Percentiles rank a stretch among this genome's conserved stretches.
Evolutionary conservation across 2,888 invertebrate species (phyloP).

Genomic region (Penaeus monodon): DNA sequence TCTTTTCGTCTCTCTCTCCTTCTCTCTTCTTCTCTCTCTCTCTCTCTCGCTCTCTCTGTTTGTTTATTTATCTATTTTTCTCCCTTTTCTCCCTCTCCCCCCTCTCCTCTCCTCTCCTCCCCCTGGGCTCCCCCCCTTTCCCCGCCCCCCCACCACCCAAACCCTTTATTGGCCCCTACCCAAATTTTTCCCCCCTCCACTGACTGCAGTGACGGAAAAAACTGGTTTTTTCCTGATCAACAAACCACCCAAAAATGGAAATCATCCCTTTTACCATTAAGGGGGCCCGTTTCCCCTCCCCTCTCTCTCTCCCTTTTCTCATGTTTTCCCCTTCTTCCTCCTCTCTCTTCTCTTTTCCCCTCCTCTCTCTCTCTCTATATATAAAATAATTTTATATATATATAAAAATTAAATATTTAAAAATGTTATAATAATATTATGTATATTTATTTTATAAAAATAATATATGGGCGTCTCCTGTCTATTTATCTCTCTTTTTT

Average conservation of each 20-base stretch:
- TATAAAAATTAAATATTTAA: no score
- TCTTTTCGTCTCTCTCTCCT: background rate
- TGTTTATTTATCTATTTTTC: background rate
- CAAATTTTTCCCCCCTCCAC: background rate
- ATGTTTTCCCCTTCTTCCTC: background rate
- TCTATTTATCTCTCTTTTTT: no score
- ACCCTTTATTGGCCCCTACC: no score
- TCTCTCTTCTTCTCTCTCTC: background rate
- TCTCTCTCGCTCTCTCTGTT: background rate
- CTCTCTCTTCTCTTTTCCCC: constrained; percentile 8
- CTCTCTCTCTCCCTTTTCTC: constrained; percentile 15
- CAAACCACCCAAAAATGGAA: background rate
- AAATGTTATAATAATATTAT: no score
- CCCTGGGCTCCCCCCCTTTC: background rate
- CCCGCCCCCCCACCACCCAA: background rate
- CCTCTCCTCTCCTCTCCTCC: background rate
- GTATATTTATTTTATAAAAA: background rate
- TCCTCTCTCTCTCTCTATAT: constrained; percentile 11
- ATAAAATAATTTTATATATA: background rate
- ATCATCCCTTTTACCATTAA: background rate
- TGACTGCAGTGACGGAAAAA: background rate
- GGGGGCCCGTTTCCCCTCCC: background rate
- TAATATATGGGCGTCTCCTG: no score
- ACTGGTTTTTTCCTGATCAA: background rate
- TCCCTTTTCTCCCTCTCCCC: background rate